phyloP scores from a whole-genome alignment of 2,888 invertebrate genomes.

The Oasisia sp. region DNA sequence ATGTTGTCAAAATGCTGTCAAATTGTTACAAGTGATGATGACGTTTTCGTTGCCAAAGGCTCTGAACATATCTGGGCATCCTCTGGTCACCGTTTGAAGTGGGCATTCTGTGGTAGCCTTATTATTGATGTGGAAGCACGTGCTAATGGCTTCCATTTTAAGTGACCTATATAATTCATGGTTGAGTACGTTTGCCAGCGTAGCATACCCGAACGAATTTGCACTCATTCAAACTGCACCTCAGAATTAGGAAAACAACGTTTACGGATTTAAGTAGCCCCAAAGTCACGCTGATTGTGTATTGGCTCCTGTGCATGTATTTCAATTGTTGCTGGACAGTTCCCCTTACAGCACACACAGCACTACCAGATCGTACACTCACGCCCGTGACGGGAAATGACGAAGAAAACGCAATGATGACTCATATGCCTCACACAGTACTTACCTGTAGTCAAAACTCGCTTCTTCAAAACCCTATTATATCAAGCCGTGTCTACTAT shows the following conservation, averaged over 20 bases:
- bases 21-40: no score
- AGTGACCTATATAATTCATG: no score
- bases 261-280: neutral
- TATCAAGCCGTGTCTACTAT: neutral
- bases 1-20: no score
- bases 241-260: neutral
- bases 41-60: no score
- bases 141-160: no score
- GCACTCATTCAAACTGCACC: neutral
- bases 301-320: neutral
- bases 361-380: no score
- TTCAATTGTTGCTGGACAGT: neutral
- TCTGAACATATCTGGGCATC: no score
- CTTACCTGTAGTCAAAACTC: neutral
- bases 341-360: neutral
- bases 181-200: neutral
- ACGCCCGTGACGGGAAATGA: neutral
- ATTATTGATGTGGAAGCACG: no score
- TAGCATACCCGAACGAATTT: no score
- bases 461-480: neutral
- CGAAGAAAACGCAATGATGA: neutral
- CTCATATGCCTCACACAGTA: neutral
- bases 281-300: neutral
- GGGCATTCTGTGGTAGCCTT: no score
- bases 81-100: no score